phyloP scores from a whole-genome alignment of 1,140 invertebrate species.

The Subanguina moxae region DNA sequence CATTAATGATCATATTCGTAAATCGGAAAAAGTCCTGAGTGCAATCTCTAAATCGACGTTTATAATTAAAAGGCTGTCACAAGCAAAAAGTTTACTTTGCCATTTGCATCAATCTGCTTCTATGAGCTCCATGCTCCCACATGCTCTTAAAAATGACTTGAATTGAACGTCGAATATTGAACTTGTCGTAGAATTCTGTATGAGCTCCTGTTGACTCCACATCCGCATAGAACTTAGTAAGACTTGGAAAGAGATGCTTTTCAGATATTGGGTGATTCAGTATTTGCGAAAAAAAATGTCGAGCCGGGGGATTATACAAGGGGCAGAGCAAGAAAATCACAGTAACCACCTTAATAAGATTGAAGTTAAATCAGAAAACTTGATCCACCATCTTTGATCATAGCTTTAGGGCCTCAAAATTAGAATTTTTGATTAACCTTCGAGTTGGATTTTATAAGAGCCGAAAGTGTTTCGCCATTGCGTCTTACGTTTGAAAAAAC shows the following conservation, averaged over 20 bases:
- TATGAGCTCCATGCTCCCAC: constrained; percentile 63
- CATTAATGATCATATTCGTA: constrained; percentile 98
- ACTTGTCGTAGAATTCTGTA: constrained; percentile 98
- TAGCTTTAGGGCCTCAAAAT: too few relatives aligned
- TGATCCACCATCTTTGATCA: too few relatives aligned
- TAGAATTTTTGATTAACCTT: too few relatives aligned
- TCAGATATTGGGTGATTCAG: constrained; percentile 85
- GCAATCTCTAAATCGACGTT: constrained; percentile 65
- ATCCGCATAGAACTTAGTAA: constrained; percentile 96
- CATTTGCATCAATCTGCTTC: constrained; percentile 63
- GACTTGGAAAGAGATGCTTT: constrained; percentile 73
- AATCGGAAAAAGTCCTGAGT: constrained; percentile 89
- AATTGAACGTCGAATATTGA: constrained; percentile 93
- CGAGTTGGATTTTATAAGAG: too few relatives aligned
- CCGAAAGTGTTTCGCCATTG: too few relatives aligned
- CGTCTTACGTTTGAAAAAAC: too few relatives aligned
- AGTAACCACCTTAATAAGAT: constrained; percentile 67
- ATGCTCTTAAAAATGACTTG: constrained; percentile 82
- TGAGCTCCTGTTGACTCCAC: constrained; percentile 70
- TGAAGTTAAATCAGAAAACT: too few relatives aligned
- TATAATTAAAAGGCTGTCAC: too few relatives aligned
- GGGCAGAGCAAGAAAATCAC: constrained; percentile 87
- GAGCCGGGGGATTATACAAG: constrained; percentile 69
- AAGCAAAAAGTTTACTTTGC: constrained; percentile 61
- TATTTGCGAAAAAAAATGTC: constrained; percentile 66